Evolutionary conservation across 2,888 invertebrate species (phyloP).

Genomic region (Tubiluchus corallicola): DNA sequence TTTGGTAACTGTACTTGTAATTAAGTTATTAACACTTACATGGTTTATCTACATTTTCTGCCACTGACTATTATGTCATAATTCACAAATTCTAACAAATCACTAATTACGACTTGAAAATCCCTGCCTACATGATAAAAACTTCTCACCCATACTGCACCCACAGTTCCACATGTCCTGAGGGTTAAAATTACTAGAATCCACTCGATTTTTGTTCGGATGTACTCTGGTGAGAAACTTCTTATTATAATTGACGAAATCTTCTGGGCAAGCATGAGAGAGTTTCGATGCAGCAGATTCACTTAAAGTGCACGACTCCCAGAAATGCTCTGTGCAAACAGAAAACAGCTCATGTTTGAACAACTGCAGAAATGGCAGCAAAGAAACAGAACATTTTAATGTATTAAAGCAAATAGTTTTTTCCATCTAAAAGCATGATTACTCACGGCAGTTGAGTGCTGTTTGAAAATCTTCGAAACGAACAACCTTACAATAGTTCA

Average conservation of each 20-base stretch:
- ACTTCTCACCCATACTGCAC: conserved; percentile 37
- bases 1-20: no score
- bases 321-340: conserved; percentile 3
- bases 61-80: no score
- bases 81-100: no score
- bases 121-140: no score
- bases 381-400: no score
- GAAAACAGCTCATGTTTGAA: no score
- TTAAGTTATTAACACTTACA: no score
- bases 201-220: conserved; percentile 36
- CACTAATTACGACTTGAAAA: no score
- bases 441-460: not conserved
- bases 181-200: conserved; percentile 36
- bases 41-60: no score
- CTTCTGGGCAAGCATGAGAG: conserved; percentile 26
- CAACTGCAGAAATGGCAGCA: no score
- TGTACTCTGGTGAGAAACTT: conserved; percentile 31
- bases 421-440: no score
- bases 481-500: not conserved
- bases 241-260: conserved; percentile 29
- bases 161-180: conserved; percentile 40
- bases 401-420: no score
- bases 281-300: conserved; percentile 25
- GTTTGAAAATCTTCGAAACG: not conserved
- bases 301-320: not conserved